phyloP scores from a whole-genome alignment of 2,888 invertebrate genomes.

The Heteropelma amictum region DNA sequence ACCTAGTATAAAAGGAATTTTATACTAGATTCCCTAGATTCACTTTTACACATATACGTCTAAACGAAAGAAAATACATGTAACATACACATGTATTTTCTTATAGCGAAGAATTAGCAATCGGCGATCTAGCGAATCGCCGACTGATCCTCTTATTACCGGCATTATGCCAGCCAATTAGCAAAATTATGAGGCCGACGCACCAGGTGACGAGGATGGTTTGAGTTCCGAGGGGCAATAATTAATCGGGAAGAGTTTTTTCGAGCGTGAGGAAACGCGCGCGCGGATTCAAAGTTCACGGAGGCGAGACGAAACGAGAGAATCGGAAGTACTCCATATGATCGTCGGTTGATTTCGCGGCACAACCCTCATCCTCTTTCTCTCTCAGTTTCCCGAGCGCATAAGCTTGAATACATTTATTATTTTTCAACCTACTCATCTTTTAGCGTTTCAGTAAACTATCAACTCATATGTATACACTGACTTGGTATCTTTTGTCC shows the following conservation, averaged over 20 bases:
- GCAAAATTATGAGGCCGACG: slow-evolving; percentile 63
- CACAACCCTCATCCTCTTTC: not conserved
- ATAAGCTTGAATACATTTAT: not conserved
- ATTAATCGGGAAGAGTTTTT: slow-evolving; percentile 64
- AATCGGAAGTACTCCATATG: not conserved
- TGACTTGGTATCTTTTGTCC: too few relatives aligned
- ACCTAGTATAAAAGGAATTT: too few relatives aligned
- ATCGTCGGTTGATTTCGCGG: slow-evolving; percentile 21
- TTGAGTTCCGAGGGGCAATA: slow-evolving; percentile 54
- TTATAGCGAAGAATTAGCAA: slow-evolving; percentile 9
- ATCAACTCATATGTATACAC: too few relatives aligned
- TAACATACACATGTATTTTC: not conserved
- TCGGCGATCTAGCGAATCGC: slow-evolving; percentile 39
- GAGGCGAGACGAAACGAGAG: slow-evolving; percentile 50
- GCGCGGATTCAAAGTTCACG: slow-evolving; percentile 54
- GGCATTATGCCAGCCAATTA: slow-evolving; percentile 68
- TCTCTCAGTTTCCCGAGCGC: too few relatives aligned
- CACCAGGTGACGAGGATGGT: slow-evolving; percentile 50
- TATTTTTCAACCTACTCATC: not conserved
- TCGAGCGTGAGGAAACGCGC: slow-evolving; percentile 47
- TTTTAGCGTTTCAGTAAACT: not conserved
- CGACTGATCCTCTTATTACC: slow-evolving; percentile 60
- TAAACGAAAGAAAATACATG: not conserved
- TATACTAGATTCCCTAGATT: too few relatives aligned
- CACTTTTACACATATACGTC: not conserved